phyloP scores from a whole-genome alignment of 2,113 vertebrate species.

The Sylvietta virens region DNA sequence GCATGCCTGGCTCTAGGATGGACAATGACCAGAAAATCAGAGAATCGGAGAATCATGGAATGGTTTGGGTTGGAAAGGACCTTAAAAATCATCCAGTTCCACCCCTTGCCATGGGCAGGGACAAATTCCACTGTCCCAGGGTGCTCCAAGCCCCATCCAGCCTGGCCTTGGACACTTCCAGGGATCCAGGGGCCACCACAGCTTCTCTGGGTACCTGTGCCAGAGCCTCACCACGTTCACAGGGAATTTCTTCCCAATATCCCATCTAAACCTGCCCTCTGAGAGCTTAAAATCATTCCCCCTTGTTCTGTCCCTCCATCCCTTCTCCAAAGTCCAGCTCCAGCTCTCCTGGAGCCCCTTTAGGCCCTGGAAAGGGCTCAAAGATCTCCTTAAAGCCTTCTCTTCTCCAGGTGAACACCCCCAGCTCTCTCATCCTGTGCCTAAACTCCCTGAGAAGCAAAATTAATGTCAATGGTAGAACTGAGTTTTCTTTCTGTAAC shows the following conservation, averaged over 20 bases:
- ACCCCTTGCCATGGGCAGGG: background rate
- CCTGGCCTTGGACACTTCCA: background rate
- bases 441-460: background rate
- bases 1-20: background rate
- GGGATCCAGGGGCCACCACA: background rate
- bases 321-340: background rate
- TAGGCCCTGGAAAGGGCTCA: fast-evolving
- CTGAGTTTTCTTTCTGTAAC: background rate
- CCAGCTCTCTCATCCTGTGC: background rate
- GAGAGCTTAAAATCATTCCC: background rate
- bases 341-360: background rate
- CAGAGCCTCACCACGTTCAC: fast-evolving
- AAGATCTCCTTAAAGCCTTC: background rate
- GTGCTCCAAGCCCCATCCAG: fast-evolving
- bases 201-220: background rate
- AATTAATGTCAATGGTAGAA: background rate
- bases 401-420: background rate
- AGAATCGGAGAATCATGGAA: background rate
- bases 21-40: background rate
- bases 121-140: fast-evolving
- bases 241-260: background rate
- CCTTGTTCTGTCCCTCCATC: fast-evolving
- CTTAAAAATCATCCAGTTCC: fast-evolving
- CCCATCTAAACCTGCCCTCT: background rate
- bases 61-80: background rate